Conservation (phyloP, 2,797 vertebrate genomes). For the Enteromius argenteus region DNA sequence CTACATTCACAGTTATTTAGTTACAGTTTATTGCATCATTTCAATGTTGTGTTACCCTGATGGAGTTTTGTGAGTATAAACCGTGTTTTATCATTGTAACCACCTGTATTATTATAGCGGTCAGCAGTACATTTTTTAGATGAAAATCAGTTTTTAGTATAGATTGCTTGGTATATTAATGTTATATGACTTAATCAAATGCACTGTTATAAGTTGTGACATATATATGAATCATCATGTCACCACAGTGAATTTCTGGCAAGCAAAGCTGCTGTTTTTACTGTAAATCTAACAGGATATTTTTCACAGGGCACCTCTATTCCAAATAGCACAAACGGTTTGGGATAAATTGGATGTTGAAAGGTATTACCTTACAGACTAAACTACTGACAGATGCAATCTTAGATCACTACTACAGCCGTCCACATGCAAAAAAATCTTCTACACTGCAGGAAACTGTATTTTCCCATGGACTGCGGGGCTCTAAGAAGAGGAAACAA, state of each 20-base stretch:
- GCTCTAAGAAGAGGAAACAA: conserved; percentile 40
- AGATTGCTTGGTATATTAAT: neutral
- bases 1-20: neutral
- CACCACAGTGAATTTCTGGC: neutral
- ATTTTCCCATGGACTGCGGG: conserved; percentile 48
- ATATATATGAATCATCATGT: neutral
- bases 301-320: neutral
- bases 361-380: conserved; percentile 1
- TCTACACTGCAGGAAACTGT: conserved; percentile 47
- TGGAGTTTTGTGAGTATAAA: neutral
- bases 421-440: conserved; percentile 40
- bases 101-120: neutral
- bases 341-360: neutral
- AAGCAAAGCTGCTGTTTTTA: neutral
- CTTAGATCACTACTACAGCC: neutral
- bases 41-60: neutral
- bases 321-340: neutral
- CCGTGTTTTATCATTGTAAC: neutral
- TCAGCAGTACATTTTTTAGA: neutral
- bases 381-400: conserved; percentile 7
- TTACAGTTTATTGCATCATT: neutral
- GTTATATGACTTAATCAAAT: neutral
- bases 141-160: neutral
- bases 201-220: neutral
- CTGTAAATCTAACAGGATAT: neutral